Evolutionary conservation across 2,113 vertebrate genomes (phyloP), one percentile per base, ranked within the genome.

Genomic region (Periophthalmus modestus): DNA sequence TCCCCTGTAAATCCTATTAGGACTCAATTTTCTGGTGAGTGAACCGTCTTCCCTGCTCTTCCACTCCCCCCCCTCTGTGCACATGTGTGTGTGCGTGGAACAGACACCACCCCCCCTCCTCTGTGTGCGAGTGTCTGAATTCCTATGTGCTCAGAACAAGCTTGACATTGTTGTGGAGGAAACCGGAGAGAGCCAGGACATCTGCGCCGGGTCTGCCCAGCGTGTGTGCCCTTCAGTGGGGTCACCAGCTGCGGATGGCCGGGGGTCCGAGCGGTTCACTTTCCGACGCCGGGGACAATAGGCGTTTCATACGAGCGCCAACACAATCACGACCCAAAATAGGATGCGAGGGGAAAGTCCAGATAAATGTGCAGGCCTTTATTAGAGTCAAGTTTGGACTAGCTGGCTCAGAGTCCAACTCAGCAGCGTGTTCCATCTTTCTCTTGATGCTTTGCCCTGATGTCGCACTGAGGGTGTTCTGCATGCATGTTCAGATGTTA

Each of bases 141-240:
- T 92, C 91, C 90, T 87, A 68, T 72, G 23, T 68, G 81, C 78
- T 87, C 79, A 54, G 74, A 86, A 94, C 92, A 93, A 91, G 87
- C 87, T 82, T 83, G 71, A 85, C 92, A 92, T 94, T 93, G 93
- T 94, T 91, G 13, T 84, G 65, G 73, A 81, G 89, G 93, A 93
- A 94, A 93, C 89, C 84, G 76, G 89, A 94, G 85, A 74, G 74
- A 73, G 61, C 47, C 61, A 82, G 87, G 87, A 82, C 89, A 91
- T 92, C 87, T 85, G 87, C 78, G 84, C 77, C 74, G 77, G 79
- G 69, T 79, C 72, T 61, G 69, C 85, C 69, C 74, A 82, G 83
- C 84, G 82, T 87, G 81, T 83, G 86, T 91, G 92, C 91, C 92
- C 91, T 90, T 85, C 75, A 66, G 61, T 55, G 75, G 85, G 92